These are phyloP conservation scores for Drosophila testacea DNA, from an alignment of 2,888 invertebrate genomes.

Conservation along the genomic window DNA sequence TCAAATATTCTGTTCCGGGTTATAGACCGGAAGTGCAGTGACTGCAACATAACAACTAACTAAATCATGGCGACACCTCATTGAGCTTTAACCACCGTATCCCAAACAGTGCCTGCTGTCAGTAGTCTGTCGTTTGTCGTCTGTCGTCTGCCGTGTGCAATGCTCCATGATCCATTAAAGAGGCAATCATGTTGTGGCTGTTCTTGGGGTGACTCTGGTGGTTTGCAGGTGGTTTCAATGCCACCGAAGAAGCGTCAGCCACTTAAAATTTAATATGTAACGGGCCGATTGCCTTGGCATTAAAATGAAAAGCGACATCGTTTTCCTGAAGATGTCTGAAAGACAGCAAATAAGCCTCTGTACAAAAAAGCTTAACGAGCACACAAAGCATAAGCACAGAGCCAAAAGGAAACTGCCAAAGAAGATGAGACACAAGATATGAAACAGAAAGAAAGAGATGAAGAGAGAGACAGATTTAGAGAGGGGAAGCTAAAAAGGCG, in stretches of 20 bases:
- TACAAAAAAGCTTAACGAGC: slow-evolving; percentile 64
- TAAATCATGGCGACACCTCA: slow-evolving; percentile 73
- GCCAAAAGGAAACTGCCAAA: slow-evolving; percentile 39
- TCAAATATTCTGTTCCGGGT: slow-evolving; percentile 10
- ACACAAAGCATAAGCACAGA: slow-evolving; percentile 53
- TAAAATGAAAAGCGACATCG: slow-evolving; percentile 53
- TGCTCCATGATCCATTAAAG: slow-evolving; percentile 68
- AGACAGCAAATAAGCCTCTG: slow-evolving; percentile 48
- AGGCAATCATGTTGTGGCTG: slow-evolving; percentile 46
- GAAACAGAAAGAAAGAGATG: neutral
- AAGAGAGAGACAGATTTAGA: neutral
- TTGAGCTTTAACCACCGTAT: slow-evolving; percentile 71
- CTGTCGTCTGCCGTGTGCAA: slow-evolving; percentile 46
- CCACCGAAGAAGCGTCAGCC: slow-evolving; percentile 38
- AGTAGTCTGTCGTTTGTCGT: neutral
- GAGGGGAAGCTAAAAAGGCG: slow-evolving; percentile 17
- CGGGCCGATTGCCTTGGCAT: slow-evolving; percentile 56
- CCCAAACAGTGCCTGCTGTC: slow-evolving; percentile 43
- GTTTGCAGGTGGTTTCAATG: slow-evolving; percentile 15
- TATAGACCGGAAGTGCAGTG: slow-evolving; percentile 35
- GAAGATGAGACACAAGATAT: slow-evolving; percentile 14
- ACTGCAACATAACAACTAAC: slow-evolving; percentile 54
- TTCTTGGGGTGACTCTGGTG: slow-evolving; percentile 5
- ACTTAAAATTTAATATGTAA: slow-evolving; percentile 71
- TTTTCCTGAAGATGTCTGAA: slow-evolving; percentile 19